Conservation (phyloP, 2,797 vertebrate genomes). For the Hyperoplus immaculatus region DNA sequence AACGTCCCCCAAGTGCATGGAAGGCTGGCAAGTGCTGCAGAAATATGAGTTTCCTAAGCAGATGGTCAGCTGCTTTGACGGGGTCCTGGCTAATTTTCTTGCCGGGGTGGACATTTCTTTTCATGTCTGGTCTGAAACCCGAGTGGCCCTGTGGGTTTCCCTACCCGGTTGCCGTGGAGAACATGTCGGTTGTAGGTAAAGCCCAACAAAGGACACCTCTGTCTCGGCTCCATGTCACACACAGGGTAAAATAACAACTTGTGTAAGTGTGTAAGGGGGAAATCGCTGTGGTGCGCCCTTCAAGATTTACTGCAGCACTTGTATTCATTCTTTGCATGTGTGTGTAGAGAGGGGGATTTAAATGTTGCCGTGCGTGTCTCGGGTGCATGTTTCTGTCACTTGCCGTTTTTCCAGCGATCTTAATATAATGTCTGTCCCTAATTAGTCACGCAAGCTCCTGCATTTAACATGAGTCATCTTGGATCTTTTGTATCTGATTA, state of each 20-base stretch:
- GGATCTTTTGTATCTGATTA: neutral
- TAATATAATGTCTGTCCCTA: constrained; percentile 19
- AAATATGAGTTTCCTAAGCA: constrained; percentile 50
- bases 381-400: constrained; percentile 52
- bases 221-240: constrained; percentile 73
- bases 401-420: constrained; percentile 26
- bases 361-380: constrained; percentile 8
- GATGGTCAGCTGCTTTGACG: constrained; percentile 42
- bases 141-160: constrained; percentile 60
- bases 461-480: constrained; percentile 6
- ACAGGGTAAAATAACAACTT: constrained; percentile 75
- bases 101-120: constrained; percentile 70
- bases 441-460: constrained; percentile 30
- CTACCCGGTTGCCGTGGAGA: constrained; percentile 56
- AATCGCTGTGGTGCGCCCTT: constrained; percentile 29
- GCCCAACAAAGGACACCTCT: constrained; percentile 80
- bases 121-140: constrained; percentile 71
- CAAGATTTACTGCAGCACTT: constrained; percentile 58
- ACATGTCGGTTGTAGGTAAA: constrained; percentile 48
- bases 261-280: constrained; percentile 41
- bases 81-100: constrained; percentile 61
- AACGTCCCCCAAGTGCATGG: neutral
- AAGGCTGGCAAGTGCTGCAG: constrained; percentile 39
- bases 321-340: constrained; percentile 50
- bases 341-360: constrained; percentile 15